Evolutionary conservation across 2,113 vertebrate species (phyloP), one percentile per base, ranked within the genome.

Genomic region (Muntiacus reevesi): DNA sequence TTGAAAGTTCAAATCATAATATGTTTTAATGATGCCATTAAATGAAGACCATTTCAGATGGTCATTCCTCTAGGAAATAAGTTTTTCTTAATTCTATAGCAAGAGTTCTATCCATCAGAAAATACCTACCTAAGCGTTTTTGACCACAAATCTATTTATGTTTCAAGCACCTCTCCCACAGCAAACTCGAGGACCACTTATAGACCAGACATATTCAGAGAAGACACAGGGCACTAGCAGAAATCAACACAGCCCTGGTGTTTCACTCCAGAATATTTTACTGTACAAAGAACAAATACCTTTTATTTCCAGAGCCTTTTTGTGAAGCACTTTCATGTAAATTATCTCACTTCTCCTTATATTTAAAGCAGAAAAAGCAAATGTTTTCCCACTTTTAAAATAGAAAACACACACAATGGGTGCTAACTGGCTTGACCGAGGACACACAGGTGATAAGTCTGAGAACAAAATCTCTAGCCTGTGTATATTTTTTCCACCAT

Each of bases 191-290:
- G 64, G 28, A 10, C 28, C 19, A 1, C 7, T 21, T 27, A 4
- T 0, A 52, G 23, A 47, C 14, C 33, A 52, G 40, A 50, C 50
- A 4, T 0, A 27, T 7, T 25, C 45, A 36, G 57, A 36, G 1
- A 60, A 40, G 52, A 40, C 1, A 0, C 3, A 0, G 14, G 15
- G 1, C 12, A 4, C 40, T 6, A 7, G 19, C 6, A n/a, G 52
- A 43, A 9, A 14, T 23, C 7, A 10, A 33, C 45, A 9, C 15
- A 12, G 40, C 1, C 6, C 16, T 15, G 1, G 0, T 0, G 2
- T 40, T 55, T 83, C 2, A 2, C 23, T 59, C 45, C 7, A 6
- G 45, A 33, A n/a, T 3, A 4, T 45, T 19, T 27, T 83, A 14
- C 19, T 21, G 0, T 5, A 13, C 25, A 76, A 45, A 64, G 62